These are phyloP conservation scores for Baryphthengus martii DNA, from an alignment of 2,113 vertebrate genomes.

Conservation along the genomic window DNA sequence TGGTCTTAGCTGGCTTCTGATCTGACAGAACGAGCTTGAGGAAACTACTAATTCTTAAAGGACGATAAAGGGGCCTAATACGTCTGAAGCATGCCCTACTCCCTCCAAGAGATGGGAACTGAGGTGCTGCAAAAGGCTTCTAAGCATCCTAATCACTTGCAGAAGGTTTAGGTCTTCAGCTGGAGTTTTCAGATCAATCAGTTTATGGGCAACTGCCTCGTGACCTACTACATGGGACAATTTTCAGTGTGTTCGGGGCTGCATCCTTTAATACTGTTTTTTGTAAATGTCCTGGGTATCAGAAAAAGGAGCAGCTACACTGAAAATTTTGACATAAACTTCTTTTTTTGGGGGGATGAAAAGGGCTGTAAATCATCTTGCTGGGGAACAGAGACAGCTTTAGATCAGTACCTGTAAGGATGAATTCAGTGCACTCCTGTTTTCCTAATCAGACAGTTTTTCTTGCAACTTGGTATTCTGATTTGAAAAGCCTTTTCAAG, in stretches of 20 bases:
- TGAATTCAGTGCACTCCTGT: not conserved
- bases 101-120: not conserved
- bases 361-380: not conserved
- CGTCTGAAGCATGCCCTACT: not conserved
- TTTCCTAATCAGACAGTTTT: not conserved
- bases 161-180: not conserved
- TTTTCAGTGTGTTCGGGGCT: not conserved
- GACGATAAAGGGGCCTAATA: not conserved
- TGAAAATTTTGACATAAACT: not conserved
- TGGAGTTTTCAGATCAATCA: not conserved
- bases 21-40: not conserved
- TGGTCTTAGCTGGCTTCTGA: not conserved
- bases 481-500: not conserved
- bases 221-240: not conserved
- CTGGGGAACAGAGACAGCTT: not conserved
- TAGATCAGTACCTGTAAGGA: not conserved
- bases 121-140: not conserved
- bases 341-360: not conserved
- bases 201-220: not conserved
- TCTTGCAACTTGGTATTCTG: not conserved
- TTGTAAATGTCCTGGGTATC: not conserved
- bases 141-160: not conserved
- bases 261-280: not conserved
- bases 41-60: not conserved
- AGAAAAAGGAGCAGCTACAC: not conserved